A percentile compares a stretch with the other conserved stretches of the same genome.
Evolutionary conservation across 2,888 invertebrate species (phyloP).

Genomic region (Rhynchonema sp.): DNA sequence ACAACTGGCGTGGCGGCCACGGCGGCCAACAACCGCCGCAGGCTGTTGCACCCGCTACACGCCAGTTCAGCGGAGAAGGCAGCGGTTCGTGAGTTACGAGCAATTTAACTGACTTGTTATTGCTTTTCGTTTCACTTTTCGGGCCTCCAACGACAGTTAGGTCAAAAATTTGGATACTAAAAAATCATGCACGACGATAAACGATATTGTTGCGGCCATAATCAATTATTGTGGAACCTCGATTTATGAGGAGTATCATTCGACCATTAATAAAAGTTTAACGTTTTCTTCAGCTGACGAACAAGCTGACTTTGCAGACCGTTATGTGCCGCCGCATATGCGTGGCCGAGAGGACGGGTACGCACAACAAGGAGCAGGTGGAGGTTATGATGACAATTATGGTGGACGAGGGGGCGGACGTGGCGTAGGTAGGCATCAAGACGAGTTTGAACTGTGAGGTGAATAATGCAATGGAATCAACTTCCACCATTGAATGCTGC

Average conservation of each 20-base stretch:
- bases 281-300: too few relatives aligned
- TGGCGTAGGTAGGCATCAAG: background rate
- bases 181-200: too few relatives aligned
- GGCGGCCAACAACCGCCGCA: background rate
- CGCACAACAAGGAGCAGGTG: background rate
- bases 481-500: background rate
- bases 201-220: too few relatives aligned
- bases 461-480: background rate
- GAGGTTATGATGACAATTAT: background rate
- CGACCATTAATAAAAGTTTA: too few relatives aligned
- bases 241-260: too few relatives aligned
- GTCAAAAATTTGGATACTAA: too few relatives aligned
- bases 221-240: too few relatives aligned
- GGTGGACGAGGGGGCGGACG: background rate
- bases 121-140: too few relatives aligned
- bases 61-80: too few relatives aligned
- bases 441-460: background rate
- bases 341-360: background rate
- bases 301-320: background rate
- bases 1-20: background rate
- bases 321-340: constrained; percentile 6
- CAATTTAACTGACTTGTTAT: background rate
- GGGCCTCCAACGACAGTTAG: too few relatives aligned
- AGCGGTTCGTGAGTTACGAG: too few relatives aligned
- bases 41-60: background rate